Evolutionary conservation across 2,113 vertebrate genomes (phyloP).

Genomic region (Anoura caudifer): DNA sequence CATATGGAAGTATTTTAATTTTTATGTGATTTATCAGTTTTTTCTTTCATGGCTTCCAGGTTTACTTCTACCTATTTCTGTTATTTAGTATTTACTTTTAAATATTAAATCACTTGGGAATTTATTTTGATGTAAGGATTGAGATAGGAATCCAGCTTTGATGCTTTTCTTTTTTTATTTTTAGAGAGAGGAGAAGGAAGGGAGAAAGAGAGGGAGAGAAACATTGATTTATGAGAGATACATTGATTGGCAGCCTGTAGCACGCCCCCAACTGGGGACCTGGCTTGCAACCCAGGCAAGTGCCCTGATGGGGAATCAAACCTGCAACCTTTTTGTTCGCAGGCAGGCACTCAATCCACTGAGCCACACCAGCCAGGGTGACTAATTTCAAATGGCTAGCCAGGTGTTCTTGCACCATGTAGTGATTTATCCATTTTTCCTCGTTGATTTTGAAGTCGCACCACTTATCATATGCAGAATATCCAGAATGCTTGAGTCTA

Average conservation of each 20-base stretch:
- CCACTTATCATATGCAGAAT: background rate
- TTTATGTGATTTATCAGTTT: background rate
- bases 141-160: background rate
- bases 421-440: background rate
- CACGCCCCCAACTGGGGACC: too few relatives aligned
- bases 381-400: background rate
- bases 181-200: too few relatives aligned
- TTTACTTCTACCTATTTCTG: background rate
- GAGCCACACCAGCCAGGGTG: too few relatives aligned
- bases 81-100: conserved; percentile 26
- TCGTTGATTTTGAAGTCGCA: background rate
- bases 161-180: too few relatives aligned
- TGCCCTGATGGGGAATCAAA: too few relatives aligned
- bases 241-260: too few relatives aligned
- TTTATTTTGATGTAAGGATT: conserved; percentile 10
- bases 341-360: too few relatives aligned
- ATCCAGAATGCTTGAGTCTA: background rate
- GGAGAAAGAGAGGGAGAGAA: too few relatives aligned
- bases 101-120: background rate
- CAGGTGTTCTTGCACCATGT: background rate
- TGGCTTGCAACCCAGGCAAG: too few relatives aligned
- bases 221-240: too few relatives aligned
- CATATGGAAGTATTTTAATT: background rate
- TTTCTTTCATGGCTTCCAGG: background rate
- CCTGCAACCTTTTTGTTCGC: too few relatives aligned